These are phyloP conservation scores for Drosophila lacicola DNA, from an alignment of 2,888 invertebrate genomes.

Conservation along the genomic window DNA sequence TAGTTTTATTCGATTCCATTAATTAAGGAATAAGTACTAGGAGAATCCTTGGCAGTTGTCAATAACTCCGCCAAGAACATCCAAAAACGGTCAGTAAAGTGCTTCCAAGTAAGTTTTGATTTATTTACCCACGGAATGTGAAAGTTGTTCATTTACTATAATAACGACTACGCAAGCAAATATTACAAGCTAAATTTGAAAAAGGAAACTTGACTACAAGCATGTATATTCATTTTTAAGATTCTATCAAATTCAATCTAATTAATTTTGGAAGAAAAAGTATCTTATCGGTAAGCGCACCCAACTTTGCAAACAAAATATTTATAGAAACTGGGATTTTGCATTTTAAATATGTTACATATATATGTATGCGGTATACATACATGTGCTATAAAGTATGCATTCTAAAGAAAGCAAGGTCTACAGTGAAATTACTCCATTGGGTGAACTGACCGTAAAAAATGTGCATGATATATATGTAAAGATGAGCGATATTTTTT, in stretches of 20 bases:
- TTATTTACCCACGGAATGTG: neutral
- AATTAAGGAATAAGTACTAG: no score
- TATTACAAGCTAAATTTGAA: neutral
- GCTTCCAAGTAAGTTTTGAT: neutral
- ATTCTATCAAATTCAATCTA: no score
- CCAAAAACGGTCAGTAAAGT: neutral
- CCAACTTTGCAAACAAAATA: no score
- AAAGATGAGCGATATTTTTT: constrained; percentile 5
- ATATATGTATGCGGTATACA: neutral
- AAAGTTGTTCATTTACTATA: neutral
- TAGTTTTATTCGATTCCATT: neutral
- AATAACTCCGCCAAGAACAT: neutral
- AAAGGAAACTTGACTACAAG: neutral
- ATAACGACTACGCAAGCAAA: neutral
- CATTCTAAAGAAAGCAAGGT: constrained; percentile 1
- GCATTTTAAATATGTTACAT: neutral
- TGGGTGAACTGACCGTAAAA: neutral
- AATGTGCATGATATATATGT: neutral
- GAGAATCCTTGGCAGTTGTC: neutral
- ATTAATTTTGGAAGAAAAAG: no score
- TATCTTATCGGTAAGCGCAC: no score
- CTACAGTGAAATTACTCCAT: neutral
- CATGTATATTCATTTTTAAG: neutral
- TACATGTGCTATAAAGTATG: neutral
- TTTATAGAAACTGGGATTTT: no score